Evolutionary conservation across 2,113 vertebrate genomes (phyloP).

Genomic region (Antechinus flavipes): DNA sequence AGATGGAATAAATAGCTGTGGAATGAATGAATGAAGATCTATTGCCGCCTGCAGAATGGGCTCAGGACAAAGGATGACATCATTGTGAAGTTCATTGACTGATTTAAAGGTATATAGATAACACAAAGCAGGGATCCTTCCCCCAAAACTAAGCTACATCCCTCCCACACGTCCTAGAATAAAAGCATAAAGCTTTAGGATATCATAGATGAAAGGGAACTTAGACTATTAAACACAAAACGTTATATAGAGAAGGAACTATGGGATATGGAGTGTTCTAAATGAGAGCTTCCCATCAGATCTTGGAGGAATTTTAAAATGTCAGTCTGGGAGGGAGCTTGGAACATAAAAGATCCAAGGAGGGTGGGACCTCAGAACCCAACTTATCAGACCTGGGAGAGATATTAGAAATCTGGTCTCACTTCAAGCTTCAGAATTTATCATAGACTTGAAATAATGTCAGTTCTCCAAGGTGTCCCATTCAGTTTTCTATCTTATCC

Average conservation of each 20-base stretch:
- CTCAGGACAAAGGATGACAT: not conserved
- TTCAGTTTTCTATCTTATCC: not conserved
- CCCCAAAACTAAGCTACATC: not conserved
- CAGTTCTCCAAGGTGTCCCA: not conserved
- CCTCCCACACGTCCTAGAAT: not conserved
- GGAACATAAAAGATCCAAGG: not conserved
- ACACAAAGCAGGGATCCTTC: not conserved
- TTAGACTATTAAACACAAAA: not conserved
- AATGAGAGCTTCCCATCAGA: not conserved
- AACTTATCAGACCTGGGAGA: not conserved
- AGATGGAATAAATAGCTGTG: not conserved
- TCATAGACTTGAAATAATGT: not conserved
- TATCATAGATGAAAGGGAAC: not conserved
- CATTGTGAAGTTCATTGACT: not conserved
- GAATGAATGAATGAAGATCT: not conserved
- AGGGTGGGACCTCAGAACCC: not conserved
- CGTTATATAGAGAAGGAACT: not conserved
- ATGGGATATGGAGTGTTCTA: not conserved
- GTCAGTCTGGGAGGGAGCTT: not conserved
- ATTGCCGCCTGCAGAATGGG: not conserved
- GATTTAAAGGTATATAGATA: not conserved
- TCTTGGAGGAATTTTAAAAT: not conserved
- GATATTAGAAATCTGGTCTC: not conserved
- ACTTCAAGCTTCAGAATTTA: not conserved
- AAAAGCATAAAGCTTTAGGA: not conserved